A percentile compares a stretch with the other conserved stretches of the same genome.
Conservation (phyloP, 2,797 vertebrate species). For the Pteropus rufus region DNA sequence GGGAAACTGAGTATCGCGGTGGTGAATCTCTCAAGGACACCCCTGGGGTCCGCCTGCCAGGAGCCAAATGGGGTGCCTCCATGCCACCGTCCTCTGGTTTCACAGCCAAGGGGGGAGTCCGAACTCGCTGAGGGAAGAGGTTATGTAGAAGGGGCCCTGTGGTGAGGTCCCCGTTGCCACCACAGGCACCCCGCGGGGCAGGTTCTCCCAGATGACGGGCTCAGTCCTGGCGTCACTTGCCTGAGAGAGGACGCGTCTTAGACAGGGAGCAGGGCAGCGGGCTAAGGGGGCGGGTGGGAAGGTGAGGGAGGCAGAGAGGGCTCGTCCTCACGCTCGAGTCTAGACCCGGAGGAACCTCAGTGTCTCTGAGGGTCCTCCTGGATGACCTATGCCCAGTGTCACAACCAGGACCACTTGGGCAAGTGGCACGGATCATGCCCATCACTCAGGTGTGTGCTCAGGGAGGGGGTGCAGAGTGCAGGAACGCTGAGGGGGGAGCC, state of each 20-base stretch:
- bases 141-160: neutral
- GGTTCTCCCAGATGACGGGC: neutral
- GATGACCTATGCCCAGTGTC: neutral
- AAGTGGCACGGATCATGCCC: neutral
- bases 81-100: neutral
- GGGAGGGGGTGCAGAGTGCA: neutral
- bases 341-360: neutral
- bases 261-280: neutral
- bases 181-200: neutral
- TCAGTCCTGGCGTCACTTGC: neutral
- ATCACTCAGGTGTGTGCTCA: neutral
- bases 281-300: neutral
- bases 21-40: fast-evolving
- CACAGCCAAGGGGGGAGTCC: neutral
- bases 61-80: neutral
- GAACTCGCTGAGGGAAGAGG: neutral
- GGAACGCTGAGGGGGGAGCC: neutral
- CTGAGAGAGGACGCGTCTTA: neutral
- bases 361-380: neutral
- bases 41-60: neutral
- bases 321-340: neutral
- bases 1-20: fast-evolving
- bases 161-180: neutral
- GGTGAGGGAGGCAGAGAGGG: too few species aligned
- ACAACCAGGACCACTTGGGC: neutral